Evolutionary conservation across 2,113 vertebrate genomes (phyloP), one percentile per base, ranked within the genome.

Genomic region (Saguinus midas): DNA sequence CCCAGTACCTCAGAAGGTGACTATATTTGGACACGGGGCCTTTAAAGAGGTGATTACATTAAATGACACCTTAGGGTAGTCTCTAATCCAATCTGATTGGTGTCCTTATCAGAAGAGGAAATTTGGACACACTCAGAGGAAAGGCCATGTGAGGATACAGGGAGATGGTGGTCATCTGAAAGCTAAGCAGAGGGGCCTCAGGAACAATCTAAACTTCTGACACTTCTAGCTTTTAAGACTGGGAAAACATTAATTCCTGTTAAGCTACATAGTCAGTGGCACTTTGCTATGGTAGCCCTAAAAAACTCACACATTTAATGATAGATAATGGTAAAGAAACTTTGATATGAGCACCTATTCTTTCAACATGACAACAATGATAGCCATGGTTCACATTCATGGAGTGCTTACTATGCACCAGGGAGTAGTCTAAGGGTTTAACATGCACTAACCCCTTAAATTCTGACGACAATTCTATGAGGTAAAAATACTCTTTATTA

Each of bases 21-120:
- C 50, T 48, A 7, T 72, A 45, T 40, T 29, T 72, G 66, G 64
- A 95, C 68, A 78, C 1, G 43, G n/a, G 11, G 9, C 37, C 35
- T 95, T 84, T 45, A n/a, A 93, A 68, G 52, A 23, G 8, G 27
- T 75, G 40, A 72, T 73, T 57, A 91, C 80, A 32, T 52, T 68
- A 68, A 85, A 82, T 32, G 52, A 75, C 4, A 2, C 6, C 27
- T 7, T 27, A 23, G 3, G 32, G 10, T 64, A 25, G 35, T 27
- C 12, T 50, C 25, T 52, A 35, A 55, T 23, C n/a, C n/a, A 50
- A 4, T 37, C 45, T 64, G 57, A 55, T 35, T 48, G 23, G 12
- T 52, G n/a, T 23, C 37, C 12, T 61, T 57, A 37, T 35, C 43
- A 73, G n/a, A 45, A 50, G 35, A 61, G 17, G 32, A 50, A 43